Evolutionary conservation across 2,888 invertebrate species (phyloP).

Genomic region (Elgonia sp.): DNA sequence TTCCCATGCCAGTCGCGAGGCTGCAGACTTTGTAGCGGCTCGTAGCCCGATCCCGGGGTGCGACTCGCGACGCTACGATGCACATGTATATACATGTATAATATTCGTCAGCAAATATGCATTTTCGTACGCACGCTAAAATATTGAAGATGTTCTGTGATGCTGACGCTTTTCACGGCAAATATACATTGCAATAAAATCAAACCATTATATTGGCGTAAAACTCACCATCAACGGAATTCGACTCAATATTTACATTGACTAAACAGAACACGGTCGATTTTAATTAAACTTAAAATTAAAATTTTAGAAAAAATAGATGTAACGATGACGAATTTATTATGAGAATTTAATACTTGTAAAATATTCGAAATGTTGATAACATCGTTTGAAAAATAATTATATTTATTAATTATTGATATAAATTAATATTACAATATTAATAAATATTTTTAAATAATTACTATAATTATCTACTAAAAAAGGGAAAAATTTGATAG

Average conservation of each 20-base stretch:
- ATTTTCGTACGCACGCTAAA: conserved; percentile 39
- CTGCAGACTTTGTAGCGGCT: conserved; percentile 34
- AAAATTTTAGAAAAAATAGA: background rate
- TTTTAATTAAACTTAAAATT: conserved; percentile 36
- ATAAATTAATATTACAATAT: too few relatives aligned
- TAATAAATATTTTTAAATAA: too few relatives aligned
- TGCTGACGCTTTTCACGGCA: conserved; percentile 25
- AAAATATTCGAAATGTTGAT: too few relatives aligned
- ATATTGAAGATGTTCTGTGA: conserved; percentile 35
- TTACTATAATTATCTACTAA: too few relatives aligned
- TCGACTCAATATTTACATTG: conserved; percentile 18
- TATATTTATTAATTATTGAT: too few relatives aligned
- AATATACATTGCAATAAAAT: conserved; percentile 46
- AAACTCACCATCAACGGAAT: conserved; percentile 19
- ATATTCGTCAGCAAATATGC: conserved; percentile 56
- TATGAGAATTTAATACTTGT: too few relatives aligned
- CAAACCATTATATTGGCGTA: conserved; percentile 26
- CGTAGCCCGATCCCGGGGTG: conserved; percentile 39
- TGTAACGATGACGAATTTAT: background rate
- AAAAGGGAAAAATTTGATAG: too few relatives aligned
- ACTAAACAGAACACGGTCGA: conserved; percentile 22
- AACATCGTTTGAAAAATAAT: too few relatives aligned
- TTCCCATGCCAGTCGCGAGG: conserved; percentile 64
- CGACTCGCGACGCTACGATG: conserved; percentile 48
- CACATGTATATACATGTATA: conserved; percentile 16